Conservation (phyloP, 2,113 vertebrate species). For the Jacana jacana region DNA sequence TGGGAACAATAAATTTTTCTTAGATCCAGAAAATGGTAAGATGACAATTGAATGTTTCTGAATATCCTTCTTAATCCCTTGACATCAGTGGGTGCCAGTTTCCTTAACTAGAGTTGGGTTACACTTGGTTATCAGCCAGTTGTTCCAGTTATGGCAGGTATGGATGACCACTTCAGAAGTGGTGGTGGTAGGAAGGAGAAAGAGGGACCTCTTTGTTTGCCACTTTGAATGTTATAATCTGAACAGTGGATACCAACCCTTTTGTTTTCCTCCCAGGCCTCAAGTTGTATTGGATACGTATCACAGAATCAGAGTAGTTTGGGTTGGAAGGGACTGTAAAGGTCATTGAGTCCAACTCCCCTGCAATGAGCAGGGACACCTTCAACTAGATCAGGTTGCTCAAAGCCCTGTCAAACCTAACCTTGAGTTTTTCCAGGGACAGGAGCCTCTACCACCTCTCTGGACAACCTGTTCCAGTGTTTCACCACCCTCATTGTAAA, state of each 20-base stretch:
- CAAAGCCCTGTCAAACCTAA: not conserved
- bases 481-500: not conserved
- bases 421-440: not conserved
- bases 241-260: not conserved
- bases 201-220: not conserved
- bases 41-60: not conserved
- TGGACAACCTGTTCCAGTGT: not conserved
- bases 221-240: not conserved
- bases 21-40: slow-evolving; percentile 91
- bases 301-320: not conserved
- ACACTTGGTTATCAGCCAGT: not conserved
- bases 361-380: not conserved
- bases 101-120: not conserved
- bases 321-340: not conserved
- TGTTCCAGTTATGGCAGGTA: not conserved
- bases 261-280: not conserved
- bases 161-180: not conserved
- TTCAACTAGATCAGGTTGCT: not conserved
- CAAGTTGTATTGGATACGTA: not conserved
- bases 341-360: not conserved
- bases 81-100: not conserved
- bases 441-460: too few relatives aligned
- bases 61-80: not conserved
- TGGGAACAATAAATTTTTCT: slow-evolving; percentile 87
- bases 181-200: not conserved